A percentile compares a stretch with the other conserved stretches of the same genome.
Conservation (phyloP, 2,888 invertebrate genomes). For the Agrochola circellaris region DNA sequence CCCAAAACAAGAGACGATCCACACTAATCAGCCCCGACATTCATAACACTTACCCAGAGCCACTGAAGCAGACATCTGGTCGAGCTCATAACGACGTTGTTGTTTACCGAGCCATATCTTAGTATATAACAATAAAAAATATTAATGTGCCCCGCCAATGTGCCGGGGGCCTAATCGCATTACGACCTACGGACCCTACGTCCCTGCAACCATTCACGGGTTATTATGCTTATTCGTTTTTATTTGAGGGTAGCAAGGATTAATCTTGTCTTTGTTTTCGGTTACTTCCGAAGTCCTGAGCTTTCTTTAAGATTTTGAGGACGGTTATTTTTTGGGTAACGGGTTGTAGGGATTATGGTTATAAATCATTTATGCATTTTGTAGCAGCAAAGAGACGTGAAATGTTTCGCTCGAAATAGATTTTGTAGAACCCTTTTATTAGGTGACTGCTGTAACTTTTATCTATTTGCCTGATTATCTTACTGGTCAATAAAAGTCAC, state of each 20-base stretch:
- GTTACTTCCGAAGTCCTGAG: conserved; percentile 15
- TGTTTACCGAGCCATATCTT: conserved; percentile 87
- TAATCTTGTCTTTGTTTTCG: conserved; percentile 64
- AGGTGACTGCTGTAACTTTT: neutral
- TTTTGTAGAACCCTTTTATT: neutral
- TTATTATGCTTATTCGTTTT: conserved; percentile 87
- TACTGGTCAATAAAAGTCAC: neutral
- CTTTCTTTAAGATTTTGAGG: conserved; percentile 51
- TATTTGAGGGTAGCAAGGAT: conserved; percentile 77
- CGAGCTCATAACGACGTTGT: conserved; percentile 78
- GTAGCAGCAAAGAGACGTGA: neutral
- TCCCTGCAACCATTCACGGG: conserved; percentile 86
- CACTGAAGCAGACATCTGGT: conserved; percentile 76
- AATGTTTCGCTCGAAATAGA: neutral
- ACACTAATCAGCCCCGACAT: conserved; percentile 53
- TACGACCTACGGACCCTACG: conserved; percentile 72
- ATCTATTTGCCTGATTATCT: neutral
- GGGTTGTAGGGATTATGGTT: conserved; percentile 53
- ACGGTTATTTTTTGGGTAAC: conserved; percentile 50
- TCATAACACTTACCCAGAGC: conserved; percentile 62
- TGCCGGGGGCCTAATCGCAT: conserved; percentile 82
- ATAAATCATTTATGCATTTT: conserved; percentile 52
- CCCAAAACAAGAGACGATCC: conserved; percentile 45
- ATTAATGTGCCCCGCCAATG: conserved; percentile 87
- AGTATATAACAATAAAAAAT: conserved; percentile 87